A percentile compares a stretch with the other conserved stretches of the same genome.
Evolutionary conservation across 1,140 invertebrate genomes (phyloP).

Genomic region (Drosophila yakuba): DNA sequence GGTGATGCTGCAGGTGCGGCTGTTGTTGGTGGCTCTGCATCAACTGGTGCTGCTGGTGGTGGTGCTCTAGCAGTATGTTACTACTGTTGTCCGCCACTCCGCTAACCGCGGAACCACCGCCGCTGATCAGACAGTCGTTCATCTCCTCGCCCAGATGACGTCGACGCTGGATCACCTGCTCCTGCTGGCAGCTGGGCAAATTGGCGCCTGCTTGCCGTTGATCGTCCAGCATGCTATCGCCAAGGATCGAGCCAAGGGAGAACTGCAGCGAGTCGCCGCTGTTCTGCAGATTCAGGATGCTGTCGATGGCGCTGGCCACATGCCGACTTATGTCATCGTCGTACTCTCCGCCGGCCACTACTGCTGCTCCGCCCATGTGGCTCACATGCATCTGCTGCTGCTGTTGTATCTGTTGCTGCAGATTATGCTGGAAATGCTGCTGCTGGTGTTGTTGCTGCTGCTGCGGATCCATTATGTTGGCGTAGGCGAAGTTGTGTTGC

Average conservation of each 20-base stretch:
- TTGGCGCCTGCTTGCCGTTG: conserved; percentile 65
- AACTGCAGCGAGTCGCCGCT: conserved; percentile 82
- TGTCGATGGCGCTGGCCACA: conserved; percentile 91
- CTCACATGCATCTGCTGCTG: conserved; percentile 74
- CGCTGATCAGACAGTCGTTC: conserved; percentile 82
- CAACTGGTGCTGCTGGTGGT: conserved; percentile 67
- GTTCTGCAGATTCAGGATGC: conserved; percentile 90
- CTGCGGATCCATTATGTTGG: conserved; percentile 61
- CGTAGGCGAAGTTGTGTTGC: conserved; percentile 66
- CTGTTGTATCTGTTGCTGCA: conserved; percentile 71
- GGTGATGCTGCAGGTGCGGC: conserved; percentile 66
- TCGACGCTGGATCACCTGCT: conserved; percentile 53
- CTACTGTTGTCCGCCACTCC: conserved; percentile 60
- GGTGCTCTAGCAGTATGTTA: conserved; percentile 58
- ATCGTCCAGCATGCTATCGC: conserved; percentile 80
- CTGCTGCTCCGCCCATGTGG: conserved; percentile 51
- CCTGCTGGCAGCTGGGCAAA: conserved; percentile 73
- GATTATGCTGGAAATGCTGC: conserved; percentile 60
- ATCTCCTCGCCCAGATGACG: conserved; percentile 79
- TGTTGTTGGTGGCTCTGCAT: conserved; percentile 52
- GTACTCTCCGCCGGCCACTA: conserved; percentile 67
- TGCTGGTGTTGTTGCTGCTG: conserved; percentile 60
- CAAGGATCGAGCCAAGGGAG: conserved; percentile 78
- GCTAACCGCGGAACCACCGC: conserved; percentile 44
- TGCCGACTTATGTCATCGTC: conserved; percentile 90